Base-by-base conservation (phyloP, 2,797 vertebrate genomes). In the Sebastolobus alascanus region DNA sequence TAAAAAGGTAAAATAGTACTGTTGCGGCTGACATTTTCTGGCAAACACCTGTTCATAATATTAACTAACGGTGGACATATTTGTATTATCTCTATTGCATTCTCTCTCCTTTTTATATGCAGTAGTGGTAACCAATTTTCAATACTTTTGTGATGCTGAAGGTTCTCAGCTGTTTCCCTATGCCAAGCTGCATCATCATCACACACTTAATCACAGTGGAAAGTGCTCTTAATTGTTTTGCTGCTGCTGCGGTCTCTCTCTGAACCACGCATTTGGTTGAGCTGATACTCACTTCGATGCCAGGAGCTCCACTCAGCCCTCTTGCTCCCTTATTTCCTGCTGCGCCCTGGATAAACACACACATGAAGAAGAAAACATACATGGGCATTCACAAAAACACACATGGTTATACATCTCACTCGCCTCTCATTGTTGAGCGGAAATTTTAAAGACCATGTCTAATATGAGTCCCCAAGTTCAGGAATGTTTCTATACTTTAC, bases 281-380 rank as follows among this genome's bases (percentile, higher is more conserved):
- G n/a, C 8, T 67, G 10, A 79, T 60, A 97, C 97, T 98, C 92
- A 99, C 98, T 89, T 96, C 95, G 89, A 88, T 90, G 73, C 98
- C 97, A 79, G 94, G 86, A 86, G 96, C 95, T 74, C 98, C 98
- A 76, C 83, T 88, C 80, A 95, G 95, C 75, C 98, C 98, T 33
- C 76, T 87, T 31, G 92, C 90, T 92, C 98, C 98, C 93, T 97
- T 97, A 90, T 96, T 97, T 66, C 98, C 98, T 20, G 84, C 86
- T 29, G 87, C 84, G 58, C 98, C 98, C 98, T 99, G 87, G 66
- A 94, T 85, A 93, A 83, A 95, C 63, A 84, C 90, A 88, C 38
- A 74, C 13, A 87, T 1, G 20, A 25, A 61, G 12, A 66, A 77
- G 70, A 50, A 83, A 70, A 84, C 69, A 90, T 43, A 63, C 88